Percentiles rank a stretch among this genome's conserved stretches.
Conservation (phyloP, 2,113 vertebrate genomes). For the Brienomyrus longianalis region DNA sequence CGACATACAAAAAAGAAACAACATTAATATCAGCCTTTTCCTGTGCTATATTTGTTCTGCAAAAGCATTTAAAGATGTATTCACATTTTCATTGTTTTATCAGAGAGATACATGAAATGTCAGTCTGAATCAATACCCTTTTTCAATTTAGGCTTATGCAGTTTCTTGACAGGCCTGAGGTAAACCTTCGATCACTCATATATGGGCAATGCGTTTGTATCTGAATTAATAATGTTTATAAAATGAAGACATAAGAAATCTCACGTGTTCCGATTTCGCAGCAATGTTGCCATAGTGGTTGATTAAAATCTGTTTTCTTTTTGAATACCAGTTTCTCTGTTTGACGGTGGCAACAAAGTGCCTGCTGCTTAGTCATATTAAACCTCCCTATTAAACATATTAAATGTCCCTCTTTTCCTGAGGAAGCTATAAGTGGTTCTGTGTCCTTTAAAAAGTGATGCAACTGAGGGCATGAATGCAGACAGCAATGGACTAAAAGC, state of each 20-base stretch:
- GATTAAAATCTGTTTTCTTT: background rate
- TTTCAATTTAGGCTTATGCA: background rate
- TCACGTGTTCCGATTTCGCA: constrained; percentile 13
- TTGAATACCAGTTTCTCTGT: background rate
- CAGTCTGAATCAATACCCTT: background rate
- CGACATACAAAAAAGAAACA: constrained; percentile 7
- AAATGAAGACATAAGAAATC: background rate
- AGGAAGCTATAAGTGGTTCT: background rate
- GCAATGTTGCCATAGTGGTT: constrained; percentile 13
- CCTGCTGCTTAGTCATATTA: background rate
- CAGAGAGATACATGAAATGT: background rate
- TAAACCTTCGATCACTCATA: background rate
- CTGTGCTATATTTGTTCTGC: background rate
- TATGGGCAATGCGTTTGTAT: background rate
- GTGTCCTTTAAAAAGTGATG: background rate
- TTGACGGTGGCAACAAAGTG: background rate
- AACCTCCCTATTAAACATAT: background rate
- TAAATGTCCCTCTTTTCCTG: background rate
- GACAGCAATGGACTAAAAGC: background rate
- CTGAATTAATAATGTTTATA: background rate
- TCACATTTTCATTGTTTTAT: background rate
- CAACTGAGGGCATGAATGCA: background rate
- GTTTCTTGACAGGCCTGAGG: background rate
- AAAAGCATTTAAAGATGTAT: background rate
- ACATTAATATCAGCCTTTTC: background rate